These are phyloP conservation scores for Sinonovacula constricta DNA, from an alignment of 1,140 invertebrate species.

Conservation along the genomic window DNA sequence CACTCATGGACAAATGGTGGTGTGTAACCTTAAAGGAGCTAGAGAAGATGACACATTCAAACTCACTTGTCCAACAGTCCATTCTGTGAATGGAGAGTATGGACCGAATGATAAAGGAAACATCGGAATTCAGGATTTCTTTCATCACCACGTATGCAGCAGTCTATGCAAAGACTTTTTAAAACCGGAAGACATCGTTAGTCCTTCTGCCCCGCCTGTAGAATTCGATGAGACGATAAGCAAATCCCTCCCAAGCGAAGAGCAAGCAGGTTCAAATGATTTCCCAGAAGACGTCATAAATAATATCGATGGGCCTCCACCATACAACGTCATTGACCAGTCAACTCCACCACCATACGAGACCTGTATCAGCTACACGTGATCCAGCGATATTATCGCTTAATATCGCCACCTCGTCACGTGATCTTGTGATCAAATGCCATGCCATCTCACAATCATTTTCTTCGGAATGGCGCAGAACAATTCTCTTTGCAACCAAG, in stretches of 20 bases:
- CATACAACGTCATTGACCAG: too few relatives aligned
- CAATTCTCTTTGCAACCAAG: too few relatives aligned
- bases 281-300: too few relatives aligned
- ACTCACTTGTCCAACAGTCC: slow-evolving; percentile 34
- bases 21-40: slow-evolving; percentile 41
- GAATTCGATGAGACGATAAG: neutral
- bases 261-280: too few relatives aligned
- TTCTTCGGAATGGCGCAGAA: too few relatives aligned
- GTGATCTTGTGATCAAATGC: too few relatives aligned
- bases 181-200: slow-evolving; percentile 3
- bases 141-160: slow-evolving; percentile 43
- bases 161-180: slow-evolving; percentile 26
- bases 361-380: too few relatives aligned
- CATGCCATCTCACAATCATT: too few relatives aligned
- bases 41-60: slow-evolving; percentile 14
- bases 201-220: neutral
- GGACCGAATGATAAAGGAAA: slow-evolving; percentile 24
- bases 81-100: slow-evolving; percentile 23
- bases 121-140: slow-evolving; percentile 26
- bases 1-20: slow-evolving; percentile 20
- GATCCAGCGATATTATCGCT: too few relatives aligned
- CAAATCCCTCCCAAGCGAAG: neutral
- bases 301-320: too few relatives aligned
- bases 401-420: too few relatives aligned
- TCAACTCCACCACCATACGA: too few relatives aligned